Evolutionary conservation across 1,140 invertebrate genomes (phyloP).

Genomic region (Papilio dardanus): DNA sequence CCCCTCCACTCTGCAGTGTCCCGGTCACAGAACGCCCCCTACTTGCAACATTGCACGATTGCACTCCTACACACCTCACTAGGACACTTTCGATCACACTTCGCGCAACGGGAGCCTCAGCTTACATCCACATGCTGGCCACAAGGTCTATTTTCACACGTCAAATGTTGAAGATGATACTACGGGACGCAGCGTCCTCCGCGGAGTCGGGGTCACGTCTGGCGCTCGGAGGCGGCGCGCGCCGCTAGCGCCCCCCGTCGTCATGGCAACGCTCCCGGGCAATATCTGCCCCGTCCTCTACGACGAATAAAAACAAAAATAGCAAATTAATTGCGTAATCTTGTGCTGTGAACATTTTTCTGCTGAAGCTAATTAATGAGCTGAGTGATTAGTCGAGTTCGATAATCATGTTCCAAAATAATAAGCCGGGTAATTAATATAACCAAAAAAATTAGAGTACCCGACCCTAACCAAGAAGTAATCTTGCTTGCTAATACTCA

Average conservation of each 20-base stretch:
- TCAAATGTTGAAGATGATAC: slow-evolving; percentile 55
- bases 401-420: slow-evolving; percentile 36
- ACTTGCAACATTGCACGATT: slow-evolving; percentile 61
- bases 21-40: slow-evolving; percentile 61
- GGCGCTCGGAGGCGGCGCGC: slow-evolving; percentile 70
- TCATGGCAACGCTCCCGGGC: slow-evolving; percentile 72
- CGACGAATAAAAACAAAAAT: slow-evolving; percentile 78
- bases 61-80: slow-evolving; percentile 55
- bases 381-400: slow-evolving; percentile 52
- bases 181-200: slow-evolving; percentile 63
- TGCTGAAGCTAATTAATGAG: slow-evolving; percentile 57
- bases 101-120: slow-evolving; percentile 51
- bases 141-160: slow-evolving; percentile 57
- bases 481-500: neutral
- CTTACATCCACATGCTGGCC: slow-evolving; percentile 57
- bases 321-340: slow-evolving; percentile 80
- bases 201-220: slow-evolving; percentile 67
- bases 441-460: too few species aligned
- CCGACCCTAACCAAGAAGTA: too few species aligned
- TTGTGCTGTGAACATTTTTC: slow-evolving; percentile 62
- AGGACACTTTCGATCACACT: slow-evolving; percentile 51
- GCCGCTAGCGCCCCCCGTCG: slow-evolving; percentile 69
- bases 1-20: slow-evolving; percentile 63
- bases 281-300: slow-evolving; percentile 69
- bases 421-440: neutral